phyloP scores from a whole-genome alignment of 2,113 vertebrate species.

The Trogon melanurus region DNA sequence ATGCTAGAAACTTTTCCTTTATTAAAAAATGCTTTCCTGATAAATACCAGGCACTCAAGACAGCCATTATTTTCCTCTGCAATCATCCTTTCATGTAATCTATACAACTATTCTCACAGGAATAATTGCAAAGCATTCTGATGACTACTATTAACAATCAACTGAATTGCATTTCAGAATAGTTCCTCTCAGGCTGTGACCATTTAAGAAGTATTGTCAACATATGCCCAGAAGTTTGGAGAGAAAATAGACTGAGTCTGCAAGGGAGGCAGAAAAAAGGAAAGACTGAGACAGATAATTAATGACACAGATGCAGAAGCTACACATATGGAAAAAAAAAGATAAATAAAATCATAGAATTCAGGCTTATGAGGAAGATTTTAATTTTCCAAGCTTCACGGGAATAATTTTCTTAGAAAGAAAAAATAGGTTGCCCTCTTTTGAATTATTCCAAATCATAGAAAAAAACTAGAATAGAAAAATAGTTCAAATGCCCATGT shows the following conservation, averaged over 20 bases:
- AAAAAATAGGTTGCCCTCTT: background rate
- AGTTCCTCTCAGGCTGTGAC: slow-evolving; percentile 59
- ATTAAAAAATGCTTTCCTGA: slow-evolving; percentile 66
- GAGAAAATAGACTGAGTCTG: slow-evolving; percentile 32
- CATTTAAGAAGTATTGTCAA: slow-evolving; percentile 56
- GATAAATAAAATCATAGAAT: background rate
- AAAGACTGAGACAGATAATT: background rate
- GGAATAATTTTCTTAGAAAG: background rate
- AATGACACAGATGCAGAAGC: slow-evolving; percentile 11
- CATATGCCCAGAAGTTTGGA: slow-evolving; percentile 47
- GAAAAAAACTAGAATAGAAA: background rate
- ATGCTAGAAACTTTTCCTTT: slow-evolving; percentile 58
- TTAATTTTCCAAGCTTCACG: background rate
- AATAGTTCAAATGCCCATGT: background rate
- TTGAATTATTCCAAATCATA: background rate
- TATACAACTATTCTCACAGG: slow-evolving; percentile 60
- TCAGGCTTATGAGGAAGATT: background rate
- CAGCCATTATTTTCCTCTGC: slow-evolving; percentile 66
- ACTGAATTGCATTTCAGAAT: slow-evolving; percentile 63
- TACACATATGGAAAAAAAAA: background rate
- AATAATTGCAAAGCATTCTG: slow-evolving; percentile 69
- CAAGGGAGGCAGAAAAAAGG: background rate
- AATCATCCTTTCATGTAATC: slow-evolving; percentile 71
- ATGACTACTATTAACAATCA: slow-evolving; percentile 71
- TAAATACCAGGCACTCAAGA: slow-evolving; percentile 66